Percentiles rank a stretch among this genome's conserved stretches.
These are phyloP conservation scores for Druon quercuslanigerum DNA, from an alignment of 1,140 invertebrate species.

Conservation along the genomic window DNA sequence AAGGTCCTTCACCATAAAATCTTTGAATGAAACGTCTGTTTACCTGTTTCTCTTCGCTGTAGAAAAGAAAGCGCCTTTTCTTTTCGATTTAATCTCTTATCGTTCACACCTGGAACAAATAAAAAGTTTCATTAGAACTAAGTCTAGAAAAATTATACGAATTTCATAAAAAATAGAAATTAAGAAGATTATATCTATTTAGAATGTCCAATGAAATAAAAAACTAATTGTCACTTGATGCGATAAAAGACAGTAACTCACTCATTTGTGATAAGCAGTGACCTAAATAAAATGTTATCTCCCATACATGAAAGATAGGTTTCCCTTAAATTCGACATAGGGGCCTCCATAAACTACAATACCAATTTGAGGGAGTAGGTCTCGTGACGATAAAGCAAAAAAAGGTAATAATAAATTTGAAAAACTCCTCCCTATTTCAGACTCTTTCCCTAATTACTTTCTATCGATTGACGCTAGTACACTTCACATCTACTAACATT, in stretches of 20 bases:
- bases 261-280: constrained; percentile 13
- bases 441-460: no score
- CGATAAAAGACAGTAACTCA: constrained; percentile 12
- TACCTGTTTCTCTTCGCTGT: constrained; percentile 3
- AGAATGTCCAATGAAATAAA: background rate
- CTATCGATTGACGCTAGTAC: background rate
- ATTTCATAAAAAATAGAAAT: no score
- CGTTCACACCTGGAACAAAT: background rate
- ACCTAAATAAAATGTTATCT: constrained; percentile 16
- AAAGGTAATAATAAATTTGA: no score
- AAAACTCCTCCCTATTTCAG: no score
- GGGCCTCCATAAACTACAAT: background rate
- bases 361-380: background rate
- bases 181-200: background rate
- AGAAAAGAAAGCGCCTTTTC: background rate
- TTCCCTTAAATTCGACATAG: background rate
- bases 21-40: background rate
- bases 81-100: background rate
- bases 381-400: background rate
- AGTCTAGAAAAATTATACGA: background rate
- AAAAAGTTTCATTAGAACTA: background rate
- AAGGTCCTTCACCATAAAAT: no score
- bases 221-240: background rate
- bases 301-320: background rate
- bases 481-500: no score